Percentiles rank a stretch among this genome's conserved stretches.
phyloP scores from a whole-genome alignment of 2,113 vertebrate species.

The Uria lomvia region DNA sequence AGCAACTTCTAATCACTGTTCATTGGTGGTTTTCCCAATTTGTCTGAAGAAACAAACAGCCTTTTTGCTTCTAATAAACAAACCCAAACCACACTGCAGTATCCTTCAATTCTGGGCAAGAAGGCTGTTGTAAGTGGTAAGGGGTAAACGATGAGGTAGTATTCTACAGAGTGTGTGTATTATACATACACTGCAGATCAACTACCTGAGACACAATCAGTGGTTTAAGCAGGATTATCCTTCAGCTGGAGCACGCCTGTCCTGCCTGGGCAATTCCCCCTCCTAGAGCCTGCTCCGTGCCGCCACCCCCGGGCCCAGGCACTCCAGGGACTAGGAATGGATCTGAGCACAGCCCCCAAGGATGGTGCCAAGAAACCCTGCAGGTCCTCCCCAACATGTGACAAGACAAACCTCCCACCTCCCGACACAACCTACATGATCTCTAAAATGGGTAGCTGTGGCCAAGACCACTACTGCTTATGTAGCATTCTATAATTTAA shows the following conservation, averaged over 20 bases:
- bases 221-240: neutral
- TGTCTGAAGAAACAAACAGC: neutral
- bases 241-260: neutral
- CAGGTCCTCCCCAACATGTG: fast-evolving
- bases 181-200: neutral
- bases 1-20: neutral
- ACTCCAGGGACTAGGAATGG: neutral
- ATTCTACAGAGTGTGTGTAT: neutral
- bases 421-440: neutral
- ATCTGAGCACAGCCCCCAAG: fast-evolving
- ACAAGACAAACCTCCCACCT: neutral
- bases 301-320: fast-evolving
- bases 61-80: neutral
- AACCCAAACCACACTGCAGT: neutral
- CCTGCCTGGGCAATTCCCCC: neutral
- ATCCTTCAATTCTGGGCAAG: neutral
- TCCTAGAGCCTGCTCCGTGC: neutral
- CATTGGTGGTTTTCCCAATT: neutral
- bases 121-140: neutral
- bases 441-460: neutral
- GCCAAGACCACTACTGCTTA: neutral
- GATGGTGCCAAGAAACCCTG: neutral
- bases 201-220: neutral
- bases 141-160: neutral
- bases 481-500: neutral